phyloP scores from a whole-genome alignment of 2,113 vertebrate species.

The Diglossa brunneiventris region DNA sequence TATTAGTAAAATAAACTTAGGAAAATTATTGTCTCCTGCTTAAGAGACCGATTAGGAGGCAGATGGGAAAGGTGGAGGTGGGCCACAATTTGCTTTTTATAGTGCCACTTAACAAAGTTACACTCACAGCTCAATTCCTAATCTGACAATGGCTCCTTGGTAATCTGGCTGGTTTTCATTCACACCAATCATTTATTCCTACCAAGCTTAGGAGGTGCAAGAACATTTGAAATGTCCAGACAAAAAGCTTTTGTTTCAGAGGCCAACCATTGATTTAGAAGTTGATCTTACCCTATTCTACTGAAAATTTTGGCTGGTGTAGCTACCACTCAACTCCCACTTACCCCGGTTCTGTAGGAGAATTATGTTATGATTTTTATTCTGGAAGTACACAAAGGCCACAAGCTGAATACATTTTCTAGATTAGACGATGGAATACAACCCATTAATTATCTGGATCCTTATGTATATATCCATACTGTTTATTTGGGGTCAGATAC shows the following conservation, averaged over 20 bases:
- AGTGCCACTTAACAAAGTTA: neutral
- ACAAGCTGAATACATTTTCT: conserved; percentile 17
- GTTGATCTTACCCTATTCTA: neutral
- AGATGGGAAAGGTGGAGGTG: neutral
- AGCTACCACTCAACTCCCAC: neutral
- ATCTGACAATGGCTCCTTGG: accelerated
- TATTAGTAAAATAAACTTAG: neutral
- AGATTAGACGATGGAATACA: conserved; percentile 25
- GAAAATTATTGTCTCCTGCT: neutral
- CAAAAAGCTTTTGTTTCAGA: conserved; percentile 15
- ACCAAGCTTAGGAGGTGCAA: neutral
- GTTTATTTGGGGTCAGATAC: conserved; percentile 51
- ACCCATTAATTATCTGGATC: conserved; percentile 30
- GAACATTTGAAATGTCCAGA: neutral
- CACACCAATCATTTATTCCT: neutral
- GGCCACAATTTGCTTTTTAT: neutral
- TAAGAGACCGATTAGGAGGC: neutral
- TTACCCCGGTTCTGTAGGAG: neutral
- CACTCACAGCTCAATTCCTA: neutral
- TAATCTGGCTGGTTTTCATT: neutral
- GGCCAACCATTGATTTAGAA: neutral
- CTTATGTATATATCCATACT: conserved; percentile 11
- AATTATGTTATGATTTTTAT: neutral
- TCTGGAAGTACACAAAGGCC: conserved; percentile 2
- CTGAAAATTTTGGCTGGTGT: conserved; percentile 13